These are phyloP conservation scores for Aeoliscus strigatus DNA, from an alignment of 2,797 vertebrate species.

Conservation along the genomic window DNA sequence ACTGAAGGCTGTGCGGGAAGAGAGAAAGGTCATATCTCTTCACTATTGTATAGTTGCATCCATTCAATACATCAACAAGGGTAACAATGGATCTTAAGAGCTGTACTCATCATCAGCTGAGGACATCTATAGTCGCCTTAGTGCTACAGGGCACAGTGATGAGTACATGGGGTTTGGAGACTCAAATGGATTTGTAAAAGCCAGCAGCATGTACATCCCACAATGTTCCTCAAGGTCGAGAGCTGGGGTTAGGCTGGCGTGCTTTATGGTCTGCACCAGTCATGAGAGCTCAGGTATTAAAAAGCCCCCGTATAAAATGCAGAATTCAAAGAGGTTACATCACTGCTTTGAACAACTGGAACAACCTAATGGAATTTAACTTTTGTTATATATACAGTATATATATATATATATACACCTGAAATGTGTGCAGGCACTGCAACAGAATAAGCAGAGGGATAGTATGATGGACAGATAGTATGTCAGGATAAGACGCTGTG, in stretches of 20 bases:
- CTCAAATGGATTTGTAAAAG: slow-evolving; percentile 36
- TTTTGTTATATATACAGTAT: slow-evolving; percentile 9
- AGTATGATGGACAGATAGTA: too few species aligned
- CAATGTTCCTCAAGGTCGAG: slow-evolving; percentile 44
- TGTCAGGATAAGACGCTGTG: too few species aligned
- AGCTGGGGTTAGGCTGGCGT: slow-evolving; percentile 10
- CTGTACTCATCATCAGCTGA: slow-evolving; percentile 26
- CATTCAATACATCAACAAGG: slow-evolving; percentile 45
- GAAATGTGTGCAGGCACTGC: too few species aligned
- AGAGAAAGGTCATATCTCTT: slow-evolving; percentile 29
- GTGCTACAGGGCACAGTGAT: slow-evolving; percentile 46
- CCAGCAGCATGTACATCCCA: slow-evolving; percentile 28
- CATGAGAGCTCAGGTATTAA: slow-evolving; percentile 27
- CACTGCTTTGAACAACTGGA: slow-evolving; percentile 22
- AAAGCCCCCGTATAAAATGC: slow-evolving; percentile 37
- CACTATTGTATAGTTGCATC: slow-evolving; percentile 38
- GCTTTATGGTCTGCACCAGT: slow-evolving; percentile 56
- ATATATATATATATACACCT: too few species aligned
- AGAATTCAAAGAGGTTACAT: slow-evolving; percentile 30
- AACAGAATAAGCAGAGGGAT: too few species aligned
- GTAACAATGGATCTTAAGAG: slow-evolving; percentile 39
- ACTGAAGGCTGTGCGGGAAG: slow-evolving; percentile 43
- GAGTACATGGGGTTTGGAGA: slow-evolving; percentile 37
- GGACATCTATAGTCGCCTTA: slow-evolving; percentile 22
- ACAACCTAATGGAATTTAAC: slow-evolving; percentile 20